Percentiles rank a stretch among this genome's conserved stretches.
Conservation (phyloP, 1,140 invertebrate species). For the Metaphire vulgaris region DNA sequence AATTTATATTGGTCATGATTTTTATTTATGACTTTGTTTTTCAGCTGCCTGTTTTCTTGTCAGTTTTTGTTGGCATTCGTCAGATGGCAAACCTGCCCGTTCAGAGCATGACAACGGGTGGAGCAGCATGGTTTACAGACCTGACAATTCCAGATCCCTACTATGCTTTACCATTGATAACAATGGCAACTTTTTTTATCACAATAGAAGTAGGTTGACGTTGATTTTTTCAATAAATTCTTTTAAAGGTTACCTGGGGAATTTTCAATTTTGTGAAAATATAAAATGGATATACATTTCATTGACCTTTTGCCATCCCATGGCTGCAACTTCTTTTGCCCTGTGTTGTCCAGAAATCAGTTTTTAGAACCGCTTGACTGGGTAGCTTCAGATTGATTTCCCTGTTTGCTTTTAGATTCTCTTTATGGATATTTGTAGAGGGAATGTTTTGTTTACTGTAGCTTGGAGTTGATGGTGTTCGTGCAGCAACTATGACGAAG, state of each 20-base stretch:
- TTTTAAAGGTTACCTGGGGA: constrained; percentile 20
- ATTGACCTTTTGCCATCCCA: no score
- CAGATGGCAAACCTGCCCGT: constrained; percentile 79
- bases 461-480: constrained; percentile 71
- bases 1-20: no score
- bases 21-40: constrained; percentile 44
- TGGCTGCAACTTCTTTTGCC: no score
- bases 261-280: neutral
- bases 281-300: no score
- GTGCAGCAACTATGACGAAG: constrained; percentile 56
- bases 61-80: constrained; percentile 77
- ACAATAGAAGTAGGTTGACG: constrained; percentile 66
- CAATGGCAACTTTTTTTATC: constrained; percentile 67
- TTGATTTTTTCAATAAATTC: constrained; percentile 23
- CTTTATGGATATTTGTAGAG: no score
- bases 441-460: no score
- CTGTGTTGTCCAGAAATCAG: no score
- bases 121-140: constrained; percentile 86
- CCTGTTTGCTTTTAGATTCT: no score
- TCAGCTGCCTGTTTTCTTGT: constrained; percentile 78
- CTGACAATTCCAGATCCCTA: constrained; percentile 82
- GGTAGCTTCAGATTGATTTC: no score
- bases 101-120: constrained; percentile 79
- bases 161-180: constrained; percentile 78
- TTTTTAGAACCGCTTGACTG: no score